Conservation (phyloP, 2,113 vertebrate species). For the Ovibos moschatus region DNA sequence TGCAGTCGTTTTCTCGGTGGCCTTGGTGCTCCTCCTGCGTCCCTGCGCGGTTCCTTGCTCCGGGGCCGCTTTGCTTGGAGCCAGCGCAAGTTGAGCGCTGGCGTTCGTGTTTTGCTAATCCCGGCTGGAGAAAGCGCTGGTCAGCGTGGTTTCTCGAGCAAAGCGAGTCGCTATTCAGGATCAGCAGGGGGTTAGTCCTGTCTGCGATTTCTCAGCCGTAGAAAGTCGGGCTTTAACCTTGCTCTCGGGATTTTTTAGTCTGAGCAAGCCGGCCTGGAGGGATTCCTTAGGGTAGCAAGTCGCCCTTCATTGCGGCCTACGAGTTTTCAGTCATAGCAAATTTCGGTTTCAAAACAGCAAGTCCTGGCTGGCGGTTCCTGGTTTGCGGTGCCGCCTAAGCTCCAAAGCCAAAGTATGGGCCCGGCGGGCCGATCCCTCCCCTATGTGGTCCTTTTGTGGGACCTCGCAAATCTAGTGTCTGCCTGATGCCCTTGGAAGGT, state of each 20-base stretch:
- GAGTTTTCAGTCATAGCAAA: not conserved
- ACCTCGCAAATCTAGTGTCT: not conserved
- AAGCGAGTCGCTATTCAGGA: not conserved
- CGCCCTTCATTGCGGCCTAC: not conserved
- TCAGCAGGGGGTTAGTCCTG: no score
- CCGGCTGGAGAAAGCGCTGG: not conserved
- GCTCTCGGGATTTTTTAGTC: not conserved
- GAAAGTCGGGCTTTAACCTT: not conserved
- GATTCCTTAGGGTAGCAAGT: not conserved
- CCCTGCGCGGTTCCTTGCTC: not conserved
- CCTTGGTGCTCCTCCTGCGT: no score
- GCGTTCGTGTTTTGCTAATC: accelerated
- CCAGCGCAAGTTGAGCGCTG: not conserved
- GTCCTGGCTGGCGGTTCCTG: not conserved
- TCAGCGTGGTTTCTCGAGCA: not conserved
- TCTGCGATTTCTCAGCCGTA: not conserved
- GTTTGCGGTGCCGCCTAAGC: not conserved
- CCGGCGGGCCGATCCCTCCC: not conserved
- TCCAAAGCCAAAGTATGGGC: not conserved
- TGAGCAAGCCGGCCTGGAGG: not conserved
- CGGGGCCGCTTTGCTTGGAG: not conserved
- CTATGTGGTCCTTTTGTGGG: not conserved
- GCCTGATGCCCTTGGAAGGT: not conserved
- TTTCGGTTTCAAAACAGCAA: not conserved
- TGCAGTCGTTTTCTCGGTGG: no score